Base-by-base conservation (phyloP, 2,113 vertebrate species). In the Charina bottae region DNA sequence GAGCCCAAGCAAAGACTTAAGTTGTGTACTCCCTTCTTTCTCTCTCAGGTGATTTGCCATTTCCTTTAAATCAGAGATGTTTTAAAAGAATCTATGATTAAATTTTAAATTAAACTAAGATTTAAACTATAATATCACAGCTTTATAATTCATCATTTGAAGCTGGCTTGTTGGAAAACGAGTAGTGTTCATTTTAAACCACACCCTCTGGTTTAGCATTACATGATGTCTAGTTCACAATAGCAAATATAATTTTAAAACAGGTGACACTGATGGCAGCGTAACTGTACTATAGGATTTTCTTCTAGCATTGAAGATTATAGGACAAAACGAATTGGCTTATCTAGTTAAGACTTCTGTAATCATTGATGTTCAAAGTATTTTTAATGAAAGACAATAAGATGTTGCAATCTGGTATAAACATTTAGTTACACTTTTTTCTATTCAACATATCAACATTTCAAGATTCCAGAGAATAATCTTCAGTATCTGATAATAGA, bases 311-410 rank as follows among this genome's bases (percentile, higher is more conserved):
- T 78, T 78, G n/a, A 72, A 72, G n/a, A 72, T 72, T 72, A 33
- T 12, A 72, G 64, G 33, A 72, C 13, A 33, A 72, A 72, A 78
- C 15, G 17, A 78, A 78, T 78, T 37, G 15, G 33, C 6, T 78
- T 78, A 37, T 78, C 33, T 37, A 37, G 68, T 78, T 78, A 37
- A 78, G 33, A 78, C 6, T 37, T 72, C 33, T 78, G 68, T 33
- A 37, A 78, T 78, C 37, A 37, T 37, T 78, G 37, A 83, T 42
- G 6, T 42, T 83, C 33, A 23, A 72, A 60, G 93, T 95, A 53
- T 83, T 46, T 46, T 60, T 60, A 91, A 94, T 95, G 84, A 95
- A 84, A 60, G 5, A 59, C 37, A n/a, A 23, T 11, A 55, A 58
- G 68, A 83, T 42, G 53, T 42, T 85, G 87, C 5, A 54, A 94